Evolutionary conservation across 2,888 invertebrate species (phyloP).

Genomic region (Phlogophora meticulosa): DNA sequence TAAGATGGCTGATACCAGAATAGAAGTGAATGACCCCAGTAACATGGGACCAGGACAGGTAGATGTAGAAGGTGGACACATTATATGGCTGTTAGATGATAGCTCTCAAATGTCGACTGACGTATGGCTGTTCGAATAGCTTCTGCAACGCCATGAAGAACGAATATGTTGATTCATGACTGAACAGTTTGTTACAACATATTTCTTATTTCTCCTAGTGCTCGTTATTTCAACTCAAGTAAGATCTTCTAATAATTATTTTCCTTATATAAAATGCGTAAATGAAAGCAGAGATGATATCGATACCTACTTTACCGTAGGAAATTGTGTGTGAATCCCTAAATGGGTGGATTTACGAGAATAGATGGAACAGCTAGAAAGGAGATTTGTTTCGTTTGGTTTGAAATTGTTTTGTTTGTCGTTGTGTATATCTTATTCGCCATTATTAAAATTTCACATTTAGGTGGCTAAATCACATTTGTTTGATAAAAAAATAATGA

Average conservation of each 20-base stretch:
- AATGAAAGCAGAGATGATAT: neutral
- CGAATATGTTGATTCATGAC: neutral
- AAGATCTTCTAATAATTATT: neutral
- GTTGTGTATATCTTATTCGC: neutral
- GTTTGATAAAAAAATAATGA: neutral
- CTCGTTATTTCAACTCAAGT: neutral
- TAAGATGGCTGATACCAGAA: neutral
- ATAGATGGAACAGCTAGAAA: neutral
- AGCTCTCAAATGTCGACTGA: too few relatives aligned
- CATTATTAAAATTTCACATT: neutral
- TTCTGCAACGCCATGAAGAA: too few relatives aligned
- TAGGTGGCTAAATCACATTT: neutral
- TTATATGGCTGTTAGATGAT: too few relatives aligned
- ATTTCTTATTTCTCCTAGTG: neutral
- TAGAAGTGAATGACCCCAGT: neutral
- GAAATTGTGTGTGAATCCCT: slow-evolving; percentile 16
- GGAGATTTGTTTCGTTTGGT: slow-evolving; percentile 15
- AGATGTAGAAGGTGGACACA: too few relatives aligned
- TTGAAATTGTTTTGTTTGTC: neutral
- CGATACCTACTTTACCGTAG: slow-evolving; percentile 5
- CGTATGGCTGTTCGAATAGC: too few relatives aligned
- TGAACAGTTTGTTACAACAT: too few relatives aligned
- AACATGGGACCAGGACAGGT: too few relatives aligned
- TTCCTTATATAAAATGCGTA: neutral
- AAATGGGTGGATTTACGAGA: slow-evolving; percentile 10